Base-by-base conservation (phyloP, 1,140 invertebrate species). In the Drosophila baimaii region DNA sequence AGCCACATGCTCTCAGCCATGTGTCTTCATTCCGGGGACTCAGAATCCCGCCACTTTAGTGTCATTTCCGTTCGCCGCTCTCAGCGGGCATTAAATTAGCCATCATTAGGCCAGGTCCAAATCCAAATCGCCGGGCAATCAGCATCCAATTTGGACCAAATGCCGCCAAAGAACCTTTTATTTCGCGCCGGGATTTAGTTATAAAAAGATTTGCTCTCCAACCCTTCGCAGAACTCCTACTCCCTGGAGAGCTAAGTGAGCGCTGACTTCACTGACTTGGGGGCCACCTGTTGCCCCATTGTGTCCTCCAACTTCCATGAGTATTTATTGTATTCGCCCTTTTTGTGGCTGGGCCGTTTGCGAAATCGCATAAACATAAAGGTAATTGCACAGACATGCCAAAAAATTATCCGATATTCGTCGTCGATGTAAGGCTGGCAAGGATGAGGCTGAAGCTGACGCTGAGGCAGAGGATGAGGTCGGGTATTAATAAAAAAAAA, bases 341-440 rank as follows among this genome's bases (percentile, higher is more conserved):
- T 66, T 71, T 70, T 72, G 58, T 70, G 66, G 58, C 29, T 52
- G 47, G 33, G 69, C 66, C 54, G 63, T 56, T 85, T 65, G 55
- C 58, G 63, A 88, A 83, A 83, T 86, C 79, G 84, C 84, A 86
- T 82, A 88, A 86, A 79, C 84, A 88, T 88, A 88, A 88, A 88
- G 82, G 82, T 86, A 86, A 86, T 86, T 86, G 82, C 84, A 88
- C 83, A 79, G 84, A 77, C 82, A 88, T 86, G 79, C 83, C 82
- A 79, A 85, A 88, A 85, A 86, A 88, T 83, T 82, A 88, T 88
- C 79, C 84, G 77, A 86, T 82, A 86, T 70, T 46, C 68, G 61
- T 44, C 52, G 80, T 65, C 65, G 65, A 31, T 47, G 68, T 71
- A 68, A 68, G 65, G 55, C 55, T 61, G 61, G 35, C 61, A 35